Base-by-base conservation (phyloP, 2,797 vertebrate genomes). In the Neopelma chrysocephalum region DNA sequence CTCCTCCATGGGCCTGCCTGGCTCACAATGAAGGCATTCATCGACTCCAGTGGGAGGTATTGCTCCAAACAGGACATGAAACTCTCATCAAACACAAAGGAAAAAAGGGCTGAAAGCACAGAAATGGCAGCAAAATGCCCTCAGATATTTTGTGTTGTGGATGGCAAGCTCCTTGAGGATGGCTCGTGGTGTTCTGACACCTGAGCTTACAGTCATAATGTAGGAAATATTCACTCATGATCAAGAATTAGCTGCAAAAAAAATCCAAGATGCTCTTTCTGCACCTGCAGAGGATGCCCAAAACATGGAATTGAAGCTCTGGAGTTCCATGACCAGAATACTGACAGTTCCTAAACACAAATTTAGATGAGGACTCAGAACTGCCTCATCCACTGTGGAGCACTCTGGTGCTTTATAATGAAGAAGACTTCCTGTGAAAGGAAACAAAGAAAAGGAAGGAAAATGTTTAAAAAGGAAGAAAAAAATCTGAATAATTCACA, bases 261-360 rank as follows among this genome's bases (percentile, higher is more conserved):
- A 56, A 29, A 11, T 7, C 42, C 4, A 47, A 72, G 25, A 32
- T 11, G 9, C 3, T 27, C 19, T 64, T 68, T 56, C 34, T 53
- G 32, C 50, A 72, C 13, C 13, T 34, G 40, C 11, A 76, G 20
- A 82, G 4, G 66, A 50, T 79, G 25, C 21, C 20, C 29, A 34
- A 58, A 70, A 2, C 31, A 56, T 3, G 15, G 68, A 77, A 11
- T 9, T 53, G 57, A 80, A 87, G 26, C 14, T 64, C 38, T 73
- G 65, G 26, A n/a, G 12, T 50, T 82, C 0, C 0, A 22, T 31
- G 13, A 19, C 7, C 31, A 58, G 23, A 50, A 18, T 54, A 43
- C 11, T 76, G 22, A 32, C 2, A 42, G 20, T 42, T 73, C 21
- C 45, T 64, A 38, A 87, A 60, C 8, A n/a, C 1, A 22, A 34